These are phyloP conservation scores for Coreius guichenoti DNA, from an alignment of 2,797 vertebrate genomes.

Conservation along the genomic window DNA sequence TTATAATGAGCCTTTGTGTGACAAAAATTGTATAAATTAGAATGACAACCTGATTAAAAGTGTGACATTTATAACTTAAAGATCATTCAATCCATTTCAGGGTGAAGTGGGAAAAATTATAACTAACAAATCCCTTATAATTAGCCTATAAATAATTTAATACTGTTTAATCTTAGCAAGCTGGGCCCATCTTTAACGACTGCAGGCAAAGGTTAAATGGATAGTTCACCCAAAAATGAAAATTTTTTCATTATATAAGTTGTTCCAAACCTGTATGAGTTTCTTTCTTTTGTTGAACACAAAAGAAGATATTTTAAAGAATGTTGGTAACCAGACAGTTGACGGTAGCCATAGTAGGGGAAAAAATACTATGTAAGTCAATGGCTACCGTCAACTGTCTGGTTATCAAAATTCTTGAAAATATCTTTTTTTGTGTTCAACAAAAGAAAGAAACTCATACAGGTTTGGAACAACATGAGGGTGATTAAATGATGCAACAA, in stretches of 20 bases:
- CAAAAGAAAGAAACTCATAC: background rate
- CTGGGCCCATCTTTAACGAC: background rate
- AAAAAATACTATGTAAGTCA: no score
- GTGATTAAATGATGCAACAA: background rate
- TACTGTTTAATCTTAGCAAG: background rate
- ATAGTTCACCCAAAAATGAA: no score
- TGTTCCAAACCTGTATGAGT: no score
- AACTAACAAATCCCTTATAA: background rate
- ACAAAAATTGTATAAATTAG: background rate
- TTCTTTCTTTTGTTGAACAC: no score
- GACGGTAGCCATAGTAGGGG: no score
- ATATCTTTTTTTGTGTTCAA: background rate
- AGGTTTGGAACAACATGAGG: no score
- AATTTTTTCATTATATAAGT: no score
- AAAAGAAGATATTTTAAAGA: background rate
- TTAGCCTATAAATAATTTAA: background rate
- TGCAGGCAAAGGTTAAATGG: background rate
- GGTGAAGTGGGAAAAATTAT: no score
- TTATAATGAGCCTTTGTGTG: conserved; percentile 62
- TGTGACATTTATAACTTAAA: background rate
- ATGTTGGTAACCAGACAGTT: no score
- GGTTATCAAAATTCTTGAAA: background rate
- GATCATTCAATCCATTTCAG: background rate
- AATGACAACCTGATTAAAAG: background rate
- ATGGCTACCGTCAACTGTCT: background rate